Evolutionary conservation across 1,140 invertebrate genomes (phyloP), one percentile per base, ranked within the genome.

Genomic region (Diploscapter pachys): DNA sequence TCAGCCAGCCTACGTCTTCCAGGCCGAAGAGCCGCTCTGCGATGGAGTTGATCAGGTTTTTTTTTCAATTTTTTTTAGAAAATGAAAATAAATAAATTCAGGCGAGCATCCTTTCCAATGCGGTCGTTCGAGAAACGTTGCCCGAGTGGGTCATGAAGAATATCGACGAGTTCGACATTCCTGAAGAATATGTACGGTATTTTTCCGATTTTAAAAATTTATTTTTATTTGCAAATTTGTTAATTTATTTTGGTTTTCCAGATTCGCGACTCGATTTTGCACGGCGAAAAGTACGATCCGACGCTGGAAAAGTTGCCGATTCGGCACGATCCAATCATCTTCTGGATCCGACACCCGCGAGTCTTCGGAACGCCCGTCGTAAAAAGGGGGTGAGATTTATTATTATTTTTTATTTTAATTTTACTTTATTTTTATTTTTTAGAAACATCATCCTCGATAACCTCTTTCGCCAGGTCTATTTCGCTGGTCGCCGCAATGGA

Each of bases 231-330:
- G 1, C 13, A 59, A 11, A 9, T 59, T 59, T 13, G 6, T 71
- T 5, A n/a, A 6, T 61, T 65, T 71, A 71, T 71, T 3, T 3
- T 9, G 54, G 6, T 48, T 51, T 5, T 56, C n/a, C 50, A 75
- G 53, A 63, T 84, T 5, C 51, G 51, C 5, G 82, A 84, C 68
- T 66, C 76, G 5, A 84, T 84, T 72, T 75, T 85, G 70, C 77
- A 79, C 59, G 83, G 83, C 11, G 83, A 85, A 75, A 64, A 75
- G 50, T 84, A 83, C 68, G 84, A 84, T 72, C 83, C 83, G n/a
- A 82, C 82, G 11, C 54, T 84, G 63, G 83, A 84, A 52, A 80
- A 80, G 67, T 64, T 84, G 4, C 81, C 82, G 3, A 63, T 56
- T 13, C 76, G 78, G 52, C 76, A 75, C 68, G 83, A 84, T 80